Base-by-base conservation (phyloP, 2,888 invertebrate genomes). In the Dryadula phaetusa region DNA sequence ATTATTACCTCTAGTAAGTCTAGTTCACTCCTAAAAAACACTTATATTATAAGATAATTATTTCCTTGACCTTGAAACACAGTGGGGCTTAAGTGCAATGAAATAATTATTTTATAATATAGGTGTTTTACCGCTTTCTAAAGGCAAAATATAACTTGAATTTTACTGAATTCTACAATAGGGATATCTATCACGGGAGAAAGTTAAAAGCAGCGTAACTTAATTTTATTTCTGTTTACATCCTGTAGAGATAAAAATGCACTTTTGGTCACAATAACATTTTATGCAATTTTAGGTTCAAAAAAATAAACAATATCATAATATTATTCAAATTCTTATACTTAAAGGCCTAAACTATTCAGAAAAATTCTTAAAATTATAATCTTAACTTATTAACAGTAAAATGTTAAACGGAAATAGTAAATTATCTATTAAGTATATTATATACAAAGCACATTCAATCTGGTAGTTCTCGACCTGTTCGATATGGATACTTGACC, bases 401-500 rank as follows among this genome's bases (percentile, higher is more conserved):
- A 16, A 22, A 52, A 8, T 8, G 16, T 49, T 49, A 2, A 28
- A 52, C 28, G 16, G 28, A 28, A 52, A 52, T 28, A 8, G 16
- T 4, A 52, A 52, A 0, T 22, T 20, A 40, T 28, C 22, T 34
- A 18, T 52, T 28, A 56, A 46, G 16, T 28, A 46, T 18, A 28
- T 28, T 18, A 16, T 18, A n/a, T 22, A 37, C 25, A 60, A 46
- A 28, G 7, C 32, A 40, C 28, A 18, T 34, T 56, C 56, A 40
- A 58, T 37, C 58, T 58, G 25, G 56, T 34, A 56, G 61, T 61
- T 67, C 64, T 53, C 60, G 67, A 67, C 70, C 64, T 64, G 44
- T 34, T 10, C 32, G 64, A 64, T 70, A 70, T 64, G 42, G 44
- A 40, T 40, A 58, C 37, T 67, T 64, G 64, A 70, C 67, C 70